phyloP scores from a whole-genome alignment of 2,888 invertebrate species.

The Temnothorax rugatulus region DNA sequence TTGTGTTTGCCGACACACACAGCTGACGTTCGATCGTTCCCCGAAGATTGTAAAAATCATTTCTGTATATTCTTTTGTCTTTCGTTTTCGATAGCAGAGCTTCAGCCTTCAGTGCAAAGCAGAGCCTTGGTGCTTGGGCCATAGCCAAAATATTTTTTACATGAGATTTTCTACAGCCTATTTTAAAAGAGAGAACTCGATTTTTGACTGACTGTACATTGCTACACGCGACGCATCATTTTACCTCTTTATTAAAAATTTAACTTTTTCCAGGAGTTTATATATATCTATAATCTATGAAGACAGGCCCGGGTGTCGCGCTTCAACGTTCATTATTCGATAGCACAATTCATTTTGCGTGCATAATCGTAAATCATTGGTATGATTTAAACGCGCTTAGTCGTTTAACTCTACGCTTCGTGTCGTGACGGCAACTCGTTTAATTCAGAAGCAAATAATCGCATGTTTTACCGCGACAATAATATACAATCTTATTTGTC shows the following conservation, averaged over 20 bases:
- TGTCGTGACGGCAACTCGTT: conserved; percentile 10
- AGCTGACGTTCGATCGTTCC: conserved; percentile 24
- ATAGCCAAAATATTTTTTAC: conserved; percentile 5
- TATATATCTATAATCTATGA: not conserved
- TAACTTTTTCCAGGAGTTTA: not conserved
- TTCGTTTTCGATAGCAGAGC: not conserved
- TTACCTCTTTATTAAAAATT: not conserved
- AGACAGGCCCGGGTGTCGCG: not conserved
- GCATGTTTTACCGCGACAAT: conserved; percentile 21
- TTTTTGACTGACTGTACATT: not conserved
- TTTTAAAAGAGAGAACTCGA: not conserved
- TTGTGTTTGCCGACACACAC: conserved; percentile 52
- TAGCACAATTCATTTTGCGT: not conserved
- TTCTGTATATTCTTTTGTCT: conserved; percentile 47
- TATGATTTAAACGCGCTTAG: conserved; percentile 30
- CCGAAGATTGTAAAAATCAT: conserved; percentile 57
- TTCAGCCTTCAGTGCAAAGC: not conserved
- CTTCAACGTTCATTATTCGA: conserved; percentile 12
- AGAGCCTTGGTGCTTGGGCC: not conserved
- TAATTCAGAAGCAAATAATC: conserved; percentile 47
- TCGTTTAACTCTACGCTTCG: not conserved
- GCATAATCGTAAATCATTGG: conserved; percentile 28
- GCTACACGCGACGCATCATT: not conserved
- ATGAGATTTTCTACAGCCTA: not conserved
- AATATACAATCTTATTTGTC: conserved; percentile 32